Conservation (phyloP, 2,797 vertebrate species). For the Eulemur mongoz region DNA sequence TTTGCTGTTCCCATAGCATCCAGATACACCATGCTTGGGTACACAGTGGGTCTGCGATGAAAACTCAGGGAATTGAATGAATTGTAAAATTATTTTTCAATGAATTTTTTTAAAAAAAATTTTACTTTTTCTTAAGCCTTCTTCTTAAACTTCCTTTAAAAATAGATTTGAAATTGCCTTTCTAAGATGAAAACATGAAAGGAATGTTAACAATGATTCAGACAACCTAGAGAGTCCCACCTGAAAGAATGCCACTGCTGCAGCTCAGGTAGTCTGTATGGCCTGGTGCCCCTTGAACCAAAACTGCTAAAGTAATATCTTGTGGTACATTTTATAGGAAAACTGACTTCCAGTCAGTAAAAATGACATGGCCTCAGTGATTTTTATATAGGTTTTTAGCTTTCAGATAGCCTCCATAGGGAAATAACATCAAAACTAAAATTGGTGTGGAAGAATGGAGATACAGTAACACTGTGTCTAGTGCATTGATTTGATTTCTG, state of each 20-base stretch:
- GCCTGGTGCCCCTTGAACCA: conserved; percentile 3
- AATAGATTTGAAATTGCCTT: background rate
- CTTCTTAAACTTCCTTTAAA: conserved; percentile 40
- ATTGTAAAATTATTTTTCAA: conserved; percentile 19
- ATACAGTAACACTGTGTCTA: conserved; percentile 63
- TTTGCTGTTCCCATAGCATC: background rate
- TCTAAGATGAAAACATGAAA: background rate
- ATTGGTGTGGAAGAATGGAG: conserved; percentile 75
- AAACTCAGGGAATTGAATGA: background rate
- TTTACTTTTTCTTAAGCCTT: background rate
- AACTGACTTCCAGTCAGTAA: conserved; percentile 56
- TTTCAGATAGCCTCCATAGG: conserved; percentile 69
- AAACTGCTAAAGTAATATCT: conserved; percentile 8
- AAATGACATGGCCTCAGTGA: conserved; percentile 64
- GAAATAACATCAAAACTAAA: conserved; percentile 74
- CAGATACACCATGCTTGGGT: background rate
- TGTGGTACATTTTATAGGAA: conserved; percentile 54
- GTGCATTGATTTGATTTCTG: conserved; percentile 65
- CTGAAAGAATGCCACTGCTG: background rate
- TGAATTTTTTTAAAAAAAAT: background rate
- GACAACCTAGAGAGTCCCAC: conserved; percentile 7
- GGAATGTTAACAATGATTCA: conserved; percentile 21
- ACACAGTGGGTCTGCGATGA: background rate
- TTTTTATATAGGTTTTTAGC: conserved; percentile 74
- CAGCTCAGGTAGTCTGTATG: background rate